phyloP scores from a whole-genome alignment of 1,140 invertebrate genomes.

The Eupeodes corollae region DNA sequence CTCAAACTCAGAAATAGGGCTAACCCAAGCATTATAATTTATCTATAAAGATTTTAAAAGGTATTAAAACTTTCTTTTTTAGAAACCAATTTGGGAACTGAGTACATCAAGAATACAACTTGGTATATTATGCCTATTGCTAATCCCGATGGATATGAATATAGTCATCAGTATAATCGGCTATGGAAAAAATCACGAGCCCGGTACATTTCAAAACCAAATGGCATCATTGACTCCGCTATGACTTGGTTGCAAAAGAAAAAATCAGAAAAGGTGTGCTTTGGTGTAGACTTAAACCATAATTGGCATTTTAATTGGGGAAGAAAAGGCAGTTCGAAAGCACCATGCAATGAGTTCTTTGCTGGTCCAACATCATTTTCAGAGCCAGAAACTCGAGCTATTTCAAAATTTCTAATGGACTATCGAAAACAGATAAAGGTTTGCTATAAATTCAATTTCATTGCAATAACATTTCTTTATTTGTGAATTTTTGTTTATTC shows the following conservation, averaged over 20 bases:
- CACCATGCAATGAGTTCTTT: constrained; percentile 71
- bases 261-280: constrained; percentile 18
- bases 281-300: constrained; percentile 56
- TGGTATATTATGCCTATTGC: constrained; percentile 67
- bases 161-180: constrained; percentile 56
- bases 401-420: constrained; percentile 51
- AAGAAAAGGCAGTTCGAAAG: constrained; percentile 57
- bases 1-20: no score
- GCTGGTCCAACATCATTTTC: constrained; percentile 67
- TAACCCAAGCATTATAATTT: no score
- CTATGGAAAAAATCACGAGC: constrained; percentile 73
- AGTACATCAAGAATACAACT: constrained; percentile 29
- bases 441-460: constrained; percentile 13
- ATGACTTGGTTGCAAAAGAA: constrained; percentile 33
- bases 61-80: background rate
- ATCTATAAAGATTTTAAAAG: background rate
- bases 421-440: constrained; percentile 51
- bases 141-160: constrained; percentile 76
- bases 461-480: background rate
- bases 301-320: constrained; percentile 61
- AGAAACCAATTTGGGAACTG: constrained; percentile 13
- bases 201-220: constrained; percentile 28
- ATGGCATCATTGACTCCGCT: constrained; percentile 27
- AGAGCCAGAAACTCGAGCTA: constrained; percentile 66
- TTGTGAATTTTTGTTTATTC: constrained; percentile 18